A percentile compares a stretch with the other conserved stretches of the same genome.
These are phyloP conservation scores for Cossypha dichroa DNA, from an alignment of 2,797 vertebrate genomes.

Conservation along the genomic window DNA sequence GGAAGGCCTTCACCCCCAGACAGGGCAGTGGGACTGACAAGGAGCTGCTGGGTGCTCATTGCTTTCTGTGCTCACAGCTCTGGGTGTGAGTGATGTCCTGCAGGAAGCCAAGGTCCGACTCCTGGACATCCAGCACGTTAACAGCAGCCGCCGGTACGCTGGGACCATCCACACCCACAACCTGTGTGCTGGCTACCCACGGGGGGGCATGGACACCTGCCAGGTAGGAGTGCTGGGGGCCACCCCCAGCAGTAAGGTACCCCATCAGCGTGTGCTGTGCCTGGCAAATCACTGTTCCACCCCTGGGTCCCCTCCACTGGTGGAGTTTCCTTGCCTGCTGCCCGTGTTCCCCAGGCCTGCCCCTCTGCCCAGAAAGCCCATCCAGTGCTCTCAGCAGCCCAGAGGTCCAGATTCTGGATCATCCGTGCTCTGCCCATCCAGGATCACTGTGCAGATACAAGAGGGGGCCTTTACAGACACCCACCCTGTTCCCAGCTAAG, in stretches of 20 bases:
- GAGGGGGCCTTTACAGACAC: neutral
- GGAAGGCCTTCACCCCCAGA: neutral
- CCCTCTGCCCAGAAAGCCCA: neutral
- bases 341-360: neutral
- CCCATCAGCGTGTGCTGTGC: accelerated
- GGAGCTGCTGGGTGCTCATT: neutral
- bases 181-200: neutral
- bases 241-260: neutral
- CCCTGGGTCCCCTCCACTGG: accelerated
- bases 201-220: neutral
- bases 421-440: too few relatives aligned
- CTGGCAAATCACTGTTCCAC: neutral
- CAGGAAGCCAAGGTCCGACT: slow-evolving; percentile 9
- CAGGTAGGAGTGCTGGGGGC: neutral
- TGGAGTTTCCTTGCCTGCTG: neutral
- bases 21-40: neutral
- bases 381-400: neutral
- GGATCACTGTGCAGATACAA: neutral
- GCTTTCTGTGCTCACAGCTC: neutral
- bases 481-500: neutral
- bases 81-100: neutral
- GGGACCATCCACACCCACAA: neutral
- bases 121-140: neutral
- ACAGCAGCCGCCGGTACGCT: neutral
- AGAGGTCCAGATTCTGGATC: neutral